A percentile compares a stretch with the other conserved stretches of the same genome.
These are phyloP conservation scores for Cecidostiba fungosa DNA, from an alignment of 2,888 invertebrate species.

Conservation along the genomic window DNA sequence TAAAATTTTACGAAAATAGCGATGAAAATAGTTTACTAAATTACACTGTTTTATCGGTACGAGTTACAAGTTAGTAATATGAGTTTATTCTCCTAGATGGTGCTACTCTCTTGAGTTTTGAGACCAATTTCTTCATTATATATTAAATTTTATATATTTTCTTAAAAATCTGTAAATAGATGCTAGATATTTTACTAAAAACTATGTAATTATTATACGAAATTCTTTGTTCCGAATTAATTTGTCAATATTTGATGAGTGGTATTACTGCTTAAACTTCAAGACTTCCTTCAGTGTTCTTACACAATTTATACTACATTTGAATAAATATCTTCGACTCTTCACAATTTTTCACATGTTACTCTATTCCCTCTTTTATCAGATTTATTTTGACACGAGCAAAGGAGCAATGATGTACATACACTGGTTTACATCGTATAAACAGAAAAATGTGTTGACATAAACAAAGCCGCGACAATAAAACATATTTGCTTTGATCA, in stretches of 20 bases:
- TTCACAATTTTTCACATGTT: background rate
- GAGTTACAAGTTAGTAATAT: background rate
- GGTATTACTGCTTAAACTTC: background rate
- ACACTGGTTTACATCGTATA: slow-evolving; percentile 35
- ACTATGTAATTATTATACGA: no score
- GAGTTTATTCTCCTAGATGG: background rate
- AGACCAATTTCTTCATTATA: background rate
- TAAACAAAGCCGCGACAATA: slow-evolving; percentile 40
- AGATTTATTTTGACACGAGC: slow-evolving; percentile 20
- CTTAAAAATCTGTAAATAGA: background rate
- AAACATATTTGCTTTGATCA: slow-evolving; percentile 72
- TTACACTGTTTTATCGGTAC: background rate
- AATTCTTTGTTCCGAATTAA: background rate
- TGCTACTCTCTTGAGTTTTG: background rate
- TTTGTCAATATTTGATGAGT: no score
- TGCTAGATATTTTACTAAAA: background rate
- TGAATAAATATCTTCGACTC: slow-evolving; percentile 9
- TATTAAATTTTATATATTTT: background rate
- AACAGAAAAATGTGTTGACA: slow-evolving; percentile 34
- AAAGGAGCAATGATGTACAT: slow-evolving; percentile 24
- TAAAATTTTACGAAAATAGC: no score
- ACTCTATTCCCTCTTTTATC: slow-evolving; percentile 43
- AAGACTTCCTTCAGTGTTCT: slow-evolving; percentile 33
- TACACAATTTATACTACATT: background rate
- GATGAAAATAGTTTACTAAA: background rate